Percentiles rank a stretch among this genome's conserved stretches.
Evolutionary conservation across 2,888 invertebrate genomes (phyloP).

Genomic region (Pollenia griseotomentosa): DNA sequence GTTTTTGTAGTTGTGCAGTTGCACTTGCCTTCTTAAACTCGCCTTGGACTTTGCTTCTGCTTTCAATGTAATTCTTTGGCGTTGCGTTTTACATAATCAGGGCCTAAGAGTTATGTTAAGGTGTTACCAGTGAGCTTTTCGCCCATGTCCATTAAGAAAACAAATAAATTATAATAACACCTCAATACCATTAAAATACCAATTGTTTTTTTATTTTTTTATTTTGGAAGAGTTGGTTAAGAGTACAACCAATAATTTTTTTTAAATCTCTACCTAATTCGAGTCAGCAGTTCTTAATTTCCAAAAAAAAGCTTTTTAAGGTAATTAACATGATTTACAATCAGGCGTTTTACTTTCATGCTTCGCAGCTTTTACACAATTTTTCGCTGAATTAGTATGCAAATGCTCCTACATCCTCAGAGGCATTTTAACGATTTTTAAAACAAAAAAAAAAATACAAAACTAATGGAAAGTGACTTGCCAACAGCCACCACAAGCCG

Average conservation of each 20-base stretch:
- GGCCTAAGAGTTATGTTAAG: not conserved
- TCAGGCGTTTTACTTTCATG: slow-evolving; percentile 31
- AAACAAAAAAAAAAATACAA: not conserved
- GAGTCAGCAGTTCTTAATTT: slow-evolving; percentile 8
- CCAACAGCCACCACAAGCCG: not conserved
- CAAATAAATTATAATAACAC: slow-evolving; percentile 16
- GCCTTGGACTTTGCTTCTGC: too few species aligned
- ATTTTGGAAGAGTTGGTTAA: not conserved
- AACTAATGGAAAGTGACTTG: slow-evolving; percentile 10
- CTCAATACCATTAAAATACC: slow-evolving; percentile 29
- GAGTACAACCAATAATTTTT: not conserved
- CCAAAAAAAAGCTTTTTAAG: not conserved
- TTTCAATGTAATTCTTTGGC: too few species aligned
- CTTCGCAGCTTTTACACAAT: not conserved
- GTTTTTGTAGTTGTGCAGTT: too few species aligned
- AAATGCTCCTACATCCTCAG: slow-evolving; percentile 60
- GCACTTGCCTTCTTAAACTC: too few species aligned
- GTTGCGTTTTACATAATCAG: too few species aligned
- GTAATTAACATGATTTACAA: slow-evolving; percentile 61
- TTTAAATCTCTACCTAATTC: not conserved
- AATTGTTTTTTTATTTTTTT: not conserved
- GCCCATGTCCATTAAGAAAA: not conserved
- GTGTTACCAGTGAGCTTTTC: not conserved
- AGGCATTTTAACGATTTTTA: slow-evolving; percentile 13
- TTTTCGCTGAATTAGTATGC: slow-evolving; percentile 24